Evolutionary conservation across 2,888 invertebrate genomes (phyloP), one percentile per base, ranked within the genome.

Genomic region (Cheilosia scutellata): DNA sequence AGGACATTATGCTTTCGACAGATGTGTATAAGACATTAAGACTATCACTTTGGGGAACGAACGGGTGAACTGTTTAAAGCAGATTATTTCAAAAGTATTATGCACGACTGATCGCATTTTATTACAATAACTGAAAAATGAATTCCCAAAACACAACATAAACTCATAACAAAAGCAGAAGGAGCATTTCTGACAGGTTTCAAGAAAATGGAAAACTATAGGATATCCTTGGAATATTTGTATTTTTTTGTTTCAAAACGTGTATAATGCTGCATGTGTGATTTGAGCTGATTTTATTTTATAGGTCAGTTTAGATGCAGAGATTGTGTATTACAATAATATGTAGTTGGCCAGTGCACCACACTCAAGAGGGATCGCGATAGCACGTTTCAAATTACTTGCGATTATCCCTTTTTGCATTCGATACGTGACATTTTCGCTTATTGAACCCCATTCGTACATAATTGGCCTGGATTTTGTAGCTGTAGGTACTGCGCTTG

Each of bases 1-100:
- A 71, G 65, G 70, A 65, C 42, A 75, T 70, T 60, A 65, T 79
- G 79, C 53, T 70, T 58, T 49, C 40, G 70, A 75, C 83, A 79
- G 83, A 75, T 84, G 74, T 79, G 79, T 58, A 71, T 58, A 74
- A 74, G 68, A 42, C 68, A 78, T 74, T 78, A 72, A 68, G 66
- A 42, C 40, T 53, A 57, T 74, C 78, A 63, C 55, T 47, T 62
- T 42, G 75, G 47, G 44, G 57, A 37, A 51, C 37, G 49, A 37
- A 51, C 37, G 47, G 27, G 27, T 51, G 11, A 37, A 55, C 72
- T 74, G 78, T 47, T 75, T 44, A 51, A 31, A 74, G 57, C 75
- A 75, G 75, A 79, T 55, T 51, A 44, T 60, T 51, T 9, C 25
- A 25, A 7, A 63, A 74, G 62, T 51, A 65, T 68, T 57, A 33